Percentiles rank a stretch among this genome's conserved stretches.
Conservation (phyloP, 2,113 vertebrate species). For the Axis porcinus region DNA sequence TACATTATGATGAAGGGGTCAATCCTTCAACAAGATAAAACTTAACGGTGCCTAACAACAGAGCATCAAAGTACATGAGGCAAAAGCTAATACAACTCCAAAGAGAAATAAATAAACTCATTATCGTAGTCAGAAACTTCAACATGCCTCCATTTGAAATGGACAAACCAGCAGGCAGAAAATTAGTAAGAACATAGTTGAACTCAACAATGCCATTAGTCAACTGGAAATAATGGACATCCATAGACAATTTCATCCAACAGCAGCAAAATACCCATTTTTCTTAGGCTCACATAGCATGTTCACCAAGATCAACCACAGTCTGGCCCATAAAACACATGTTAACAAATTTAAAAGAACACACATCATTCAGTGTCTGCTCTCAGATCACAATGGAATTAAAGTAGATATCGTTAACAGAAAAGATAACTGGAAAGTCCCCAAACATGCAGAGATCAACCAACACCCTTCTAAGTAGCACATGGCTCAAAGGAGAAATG, state of each 20-base stretch:
- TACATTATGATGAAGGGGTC: neutral
- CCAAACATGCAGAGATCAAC: neutral
- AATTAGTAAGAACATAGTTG: neutral
- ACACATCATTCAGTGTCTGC: neutral
- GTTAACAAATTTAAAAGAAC: neutral
- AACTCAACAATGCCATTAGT: neutral
- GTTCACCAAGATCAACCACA: neutral
- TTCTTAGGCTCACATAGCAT: neutral
- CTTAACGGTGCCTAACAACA: neutral
- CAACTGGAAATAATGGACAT: neutral
- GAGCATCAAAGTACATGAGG: neutral
- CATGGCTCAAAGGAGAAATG: neutral
- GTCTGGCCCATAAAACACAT: neutral
- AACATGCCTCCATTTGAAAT: neutral
- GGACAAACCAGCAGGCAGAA: neutral
- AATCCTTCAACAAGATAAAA: neutral
- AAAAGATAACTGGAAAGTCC: neutral
- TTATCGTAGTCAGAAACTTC: neutral
- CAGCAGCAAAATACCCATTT: neutral
- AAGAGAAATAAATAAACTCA: neutral
- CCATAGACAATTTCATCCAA: neutral
- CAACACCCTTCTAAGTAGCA: neutral
- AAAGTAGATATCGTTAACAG: neutral
- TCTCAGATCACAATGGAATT: neutral
- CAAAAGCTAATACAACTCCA: neutral